Percentiles rank a stretch among this genome's conserved stretches.
phyloP scores from a whole-genome alignment of 2,888 invertebrate species.

The Rugalucina vietnamica region DNA sequence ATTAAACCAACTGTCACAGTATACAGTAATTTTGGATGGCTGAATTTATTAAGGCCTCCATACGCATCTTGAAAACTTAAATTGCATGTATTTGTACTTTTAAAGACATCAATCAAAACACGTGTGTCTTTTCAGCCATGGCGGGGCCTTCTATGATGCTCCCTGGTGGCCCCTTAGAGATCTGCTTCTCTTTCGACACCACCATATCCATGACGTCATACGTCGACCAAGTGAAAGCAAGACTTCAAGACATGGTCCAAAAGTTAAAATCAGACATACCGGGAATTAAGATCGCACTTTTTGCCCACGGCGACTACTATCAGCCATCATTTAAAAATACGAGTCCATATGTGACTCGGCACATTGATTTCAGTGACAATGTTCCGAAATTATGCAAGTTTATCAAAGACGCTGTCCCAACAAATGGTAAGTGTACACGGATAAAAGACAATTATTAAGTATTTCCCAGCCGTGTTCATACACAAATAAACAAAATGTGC shows the following conservation, averaged over 20 bases:
- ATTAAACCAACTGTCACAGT: no score
- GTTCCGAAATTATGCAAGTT: conserved; percentile 62
- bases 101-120: no score
- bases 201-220: conserved; percentile 38
- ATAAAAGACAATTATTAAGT: no score
- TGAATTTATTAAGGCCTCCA: no score
- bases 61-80: no score
- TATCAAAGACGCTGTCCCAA: conserved; percentile 48
- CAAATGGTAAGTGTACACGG: neutral
- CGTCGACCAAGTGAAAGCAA: conserved; percentile 31
- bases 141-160: conserved; percentile 7
- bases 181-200: conserved; percentile 42
- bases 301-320: conserved; percentile 60
- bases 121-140: neutral
- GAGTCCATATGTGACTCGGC: conserved; percentile 64
- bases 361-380: conserved; percentile 67
- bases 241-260: conserved; percentile 40
- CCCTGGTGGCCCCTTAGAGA: conserved; percentile 34
- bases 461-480: no score
- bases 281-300: neutral
- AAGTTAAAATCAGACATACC: conserved; percentile 32
- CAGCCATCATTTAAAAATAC: conserved; percentile 66
- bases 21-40: no score
- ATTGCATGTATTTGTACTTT: no score
- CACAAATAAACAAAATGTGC: no score